Evolutionary conservation across 2,797 vertebrate species (phyloP), one percentile per base, ranked within the genome.

Genomic region (Myotis planiceps): DNA sequence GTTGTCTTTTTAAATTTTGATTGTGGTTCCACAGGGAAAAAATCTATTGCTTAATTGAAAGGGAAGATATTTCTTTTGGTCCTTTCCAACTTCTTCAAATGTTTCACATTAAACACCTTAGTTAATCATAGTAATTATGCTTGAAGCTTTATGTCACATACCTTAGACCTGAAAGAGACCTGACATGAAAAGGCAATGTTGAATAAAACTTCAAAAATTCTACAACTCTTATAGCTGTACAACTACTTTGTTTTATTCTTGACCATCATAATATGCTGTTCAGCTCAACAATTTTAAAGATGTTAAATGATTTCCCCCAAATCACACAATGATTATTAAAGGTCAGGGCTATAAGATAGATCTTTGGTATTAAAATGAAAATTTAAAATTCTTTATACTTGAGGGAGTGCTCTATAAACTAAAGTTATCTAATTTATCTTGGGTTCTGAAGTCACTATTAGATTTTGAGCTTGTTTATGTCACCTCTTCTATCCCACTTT

Each of bases 1-100:
- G 6, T 21, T 68, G 3, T 85, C 32, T 79, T 76, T 88, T 91
- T 19, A 88, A 78, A 85, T 88, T 95, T 74, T 88, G 37, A 45
- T 37, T 74, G 55, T n/a, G 23, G 16, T 25, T 37, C 16, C 42
- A 18, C 21, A 72, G 80, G 83, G n/a, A n/a, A 94, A 81, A 8
- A 79, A 60, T 14, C 3, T 23, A 51, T 60, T 42, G 21, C n/a
- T 96, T 53, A n/a, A 14, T 72, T 66, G n/a, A 65, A 80, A 88
- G 65, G 25, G 18, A 78, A 86, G 14, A 51, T 94, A 37, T 80
- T 90, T 32, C 7, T 32, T 69, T 76, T 32, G n/a, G 42, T 6
- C 6, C 8, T 60, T 90, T 51, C 32, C 69, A 63, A 42, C 8
- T 75, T 81, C 7, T 37, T 83, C 15, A 87, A 71, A 53, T 66